These are phyloP conservation scores for Emys orbicularis DNA, from an alignment of 2,797 vertebrate species.

Conservation along the genomic window DNA sequence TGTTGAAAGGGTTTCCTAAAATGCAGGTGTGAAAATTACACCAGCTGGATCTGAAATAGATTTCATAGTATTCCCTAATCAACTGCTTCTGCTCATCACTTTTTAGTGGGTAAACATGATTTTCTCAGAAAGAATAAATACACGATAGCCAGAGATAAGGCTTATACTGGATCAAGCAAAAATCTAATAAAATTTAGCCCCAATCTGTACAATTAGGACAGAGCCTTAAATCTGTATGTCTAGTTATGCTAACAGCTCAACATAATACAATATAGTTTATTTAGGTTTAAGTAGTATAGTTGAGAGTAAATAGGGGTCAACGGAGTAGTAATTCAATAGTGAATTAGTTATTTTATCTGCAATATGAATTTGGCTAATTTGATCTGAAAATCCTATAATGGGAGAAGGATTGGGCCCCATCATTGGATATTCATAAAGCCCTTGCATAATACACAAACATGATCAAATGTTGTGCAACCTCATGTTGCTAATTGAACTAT, in stretches of 20 bases:
- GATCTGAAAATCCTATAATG: constrained; percentile 3
- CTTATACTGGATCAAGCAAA: background rate
- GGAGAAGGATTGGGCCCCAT: background rate
- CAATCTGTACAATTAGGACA: background rate
- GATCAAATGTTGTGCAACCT: constrained; percentile 52
- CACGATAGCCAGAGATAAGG: constrained; percentile 37
- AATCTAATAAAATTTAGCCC: constrained; percentile 12
- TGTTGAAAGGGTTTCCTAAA: constrained; percentile 68
- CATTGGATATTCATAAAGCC: background rate
- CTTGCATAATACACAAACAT: constrained; percentile 48
- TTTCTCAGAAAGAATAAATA: constrained; percentile 31
- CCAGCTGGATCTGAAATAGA: constrained; percentile 54
- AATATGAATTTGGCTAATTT: background rate
- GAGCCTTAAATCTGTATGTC: background rate
- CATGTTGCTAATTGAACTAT: constrained; percentile 39
- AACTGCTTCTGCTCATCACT: constrained; percentile 36
- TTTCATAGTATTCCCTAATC: constrained; percentile 10
- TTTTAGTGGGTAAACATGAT: constrained; percentile 30
- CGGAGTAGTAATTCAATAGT: background rate
- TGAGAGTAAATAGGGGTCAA: background rate
- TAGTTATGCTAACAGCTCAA: background rate
- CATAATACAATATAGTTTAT: background rate
- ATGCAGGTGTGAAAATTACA: constrained; percentile 56
- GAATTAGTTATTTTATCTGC: constrained; percentile 18
- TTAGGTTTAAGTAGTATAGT: background rate